Percentiles rank a stretch among this genome's conserved stretches.
These are phyloP conservation scores for Styela plicata DNA, from an alignment of 23 tunicate species.

Conservation along the genomic window DNA sequence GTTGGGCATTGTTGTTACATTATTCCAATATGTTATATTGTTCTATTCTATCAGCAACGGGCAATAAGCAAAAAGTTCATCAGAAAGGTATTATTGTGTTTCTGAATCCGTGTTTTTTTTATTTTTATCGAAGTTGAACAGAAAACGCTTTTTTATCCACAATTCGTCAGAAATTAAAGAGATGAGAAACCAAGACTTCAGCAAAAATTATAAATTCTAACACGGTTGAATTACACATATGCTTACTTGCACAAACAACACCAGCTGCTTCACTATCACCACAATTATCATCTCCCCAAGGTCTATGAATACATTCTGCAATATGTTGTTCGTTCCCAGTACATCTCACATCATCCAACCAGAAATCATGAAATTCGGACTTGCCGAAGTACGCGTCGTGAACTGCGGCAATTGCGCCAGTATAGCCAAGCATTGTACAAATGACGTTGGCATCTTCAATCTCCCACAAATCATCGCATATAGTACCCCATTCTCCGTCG, in stretches of 20 bases:
- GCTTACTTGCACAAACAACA: slow-evolving; percentile 32
- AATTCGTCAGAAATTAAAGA: too few species aligned
- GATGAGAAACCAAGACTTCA: too few species aligned
- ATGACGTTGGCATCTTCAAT: neutral
- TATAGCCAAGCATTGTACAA: neutral
- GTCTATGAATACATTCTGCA: slow-evolving; percentile 29
- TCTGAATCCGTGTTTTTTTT: too few species aligned
- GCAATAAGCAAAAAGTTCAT: too few species aligned
- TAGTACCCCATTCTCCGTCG: neutral
- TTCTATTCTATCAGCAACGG: too few species aligned
- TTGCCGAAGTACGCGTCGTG: neutral
- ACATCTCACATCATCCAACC: slow-evolving; percentile 70
- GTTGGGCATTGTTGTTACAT: too few species aligned
- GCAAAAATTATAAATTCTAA: too few species aligned
- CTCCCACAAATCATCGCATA: neutral
- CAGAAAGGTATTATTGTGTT: too few species aligned
- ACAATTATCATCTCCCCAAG: slow-evolving; percentile 66
- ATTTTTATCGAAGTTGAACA: too few species aligned
- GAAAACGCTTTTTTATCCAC: too few species aligned
- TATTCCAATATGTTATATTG: too few species aligned
- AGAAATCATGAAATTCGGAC: neutral
- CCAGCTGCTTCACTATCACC: slow-evolving; percentile 67
- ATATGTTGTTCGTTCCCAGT: slow-evolving; percentile 46
- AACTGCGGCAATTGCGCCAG: neutral
- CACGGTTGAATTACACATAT: too few species aligned